Evolutionary conservation across 1,140 invertebrate genomes (phyloP).

Genomic region (Hestina assimilis): DNA sequence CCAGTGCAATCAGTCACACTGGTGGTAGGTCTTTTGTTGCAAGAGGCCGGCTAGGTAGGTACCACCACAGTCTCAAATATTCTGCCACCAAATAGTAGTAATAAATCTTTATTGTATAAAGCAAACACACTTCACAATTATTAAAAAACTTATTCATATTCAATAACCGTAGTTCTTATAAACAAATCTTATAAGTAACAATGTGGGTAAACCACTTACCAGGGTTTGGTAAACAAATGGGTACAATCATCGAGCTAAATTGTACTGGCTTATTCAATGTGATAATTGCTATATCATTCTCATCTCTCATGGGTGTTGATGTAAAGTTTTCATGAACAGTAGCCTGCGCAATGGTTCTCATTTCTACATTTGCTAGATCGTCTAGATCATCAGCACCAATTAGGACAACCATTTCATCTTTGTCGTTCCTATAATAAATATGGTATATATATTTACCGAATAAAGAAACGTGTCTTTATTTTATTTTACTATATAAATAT

Average conservation of each 20-base stretch:
- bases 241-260: conserved; percentile 66
- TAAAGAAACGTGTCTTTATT: too few relatives aligned
- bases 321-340: conserved; percentile 72
- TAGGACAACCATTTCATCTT: conserved; percentile 59
- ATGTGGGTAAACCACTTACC: conserved; percentile 43
- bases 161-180: too few relatives aligned
- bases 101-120: too few relatives aligned
- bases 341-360: conserved; percentile 50
- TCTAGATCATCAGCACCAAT: conserved; percentile 74
- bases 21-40: too few relatives aligned
- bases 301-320: conserved; percentile 71
- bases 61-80: too few relatives aligned
- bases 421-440: conserved; percentile 55
- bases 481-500: too few relatives aligned
- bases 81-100: too few relatives aligned
- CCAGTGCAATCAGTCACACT: too few relatives aligned
- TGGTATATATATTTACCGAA: neutral
- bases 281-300: conserved; percentile 81
- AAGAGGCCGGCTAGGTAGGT: too few relatives aligned
- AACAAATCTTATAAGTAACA: neutral
- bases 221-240: conserved; percentile 79
- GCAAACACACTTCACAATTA: too few relatives aligned
- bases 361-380: conserved; percentile 46
- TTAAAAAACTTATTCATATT: too few relatives aligned
- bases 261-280: conserved; percentile 71